These are phyloP conservation scores for Meandrina meandrites DNA, from an alignment of 92 coral and sea anemone species.

Conservation along the genomic window DNA sequence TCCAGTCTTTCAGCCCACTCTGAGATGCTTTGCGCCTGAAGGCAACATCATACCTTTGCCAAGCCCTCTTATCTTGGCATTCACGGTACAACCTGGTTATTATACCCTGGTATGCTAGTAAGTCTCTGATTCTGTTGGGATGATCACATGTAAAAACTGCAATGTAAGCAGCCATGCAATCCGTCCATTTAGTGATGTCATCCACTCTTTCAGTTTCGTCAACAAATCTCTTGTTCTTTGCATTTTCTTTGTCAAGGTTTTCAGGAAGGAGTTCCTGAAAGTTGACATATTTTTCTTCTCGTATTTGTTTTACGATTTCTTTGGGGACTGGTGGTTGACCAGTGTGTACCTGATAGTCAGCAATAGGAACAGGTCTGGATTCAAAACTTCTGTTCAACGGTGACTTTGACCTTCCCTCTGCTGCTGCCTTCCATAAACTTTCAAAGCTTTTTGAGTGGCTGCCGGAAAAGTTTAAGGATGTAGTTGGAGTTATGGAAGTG, in stretches of 20 bases:
- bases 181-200: conserved; percentile 92
- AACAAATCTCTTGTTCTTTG: conserved; percentile 37
- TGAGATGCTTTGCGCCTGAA: conserved; percentile 93
- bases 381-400: conserved; percentile 27
- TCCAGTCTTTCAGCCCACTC: conserved; percentile 77
- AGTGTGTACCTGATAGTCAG: conserved; percentile 64
- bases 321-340: conserved; percentile 76
- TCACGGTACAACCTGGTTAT: conserved; percentile 84
- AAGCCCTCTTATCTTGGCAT: conserved; percentile 90
- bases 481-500: conserved; percentile 63
- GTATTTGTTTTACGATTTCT: conserved; percentile 70
- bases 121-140: conserved; percentile 71
- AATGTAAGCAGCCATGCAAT: conserved; percentile 87
- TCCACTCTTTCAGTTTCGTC: conserved; percentile 82
- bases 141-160: conserved; percentile 66
- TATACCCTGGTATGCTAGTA: conserved; percentile 83
- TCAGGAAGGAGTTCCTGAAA: conserved; percentile 88
- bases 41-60: conserved; percentile 98
- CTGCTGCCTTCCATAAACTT: conserved; percentile 56
- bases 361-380: conserved; percentile 8
- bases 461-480: conserved; percentile 68
- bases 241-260: conserved; percentile 54
- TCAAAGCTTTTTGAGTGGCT: conserved; percentile 68
- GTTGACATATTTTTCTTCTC: conserved; percentile 83
- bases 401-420: conserved; percentile 46